phyloP scores from a whole-genome alignment of 2,113 vertebrate species.

The Rhinoderma darwinii region DNA sequence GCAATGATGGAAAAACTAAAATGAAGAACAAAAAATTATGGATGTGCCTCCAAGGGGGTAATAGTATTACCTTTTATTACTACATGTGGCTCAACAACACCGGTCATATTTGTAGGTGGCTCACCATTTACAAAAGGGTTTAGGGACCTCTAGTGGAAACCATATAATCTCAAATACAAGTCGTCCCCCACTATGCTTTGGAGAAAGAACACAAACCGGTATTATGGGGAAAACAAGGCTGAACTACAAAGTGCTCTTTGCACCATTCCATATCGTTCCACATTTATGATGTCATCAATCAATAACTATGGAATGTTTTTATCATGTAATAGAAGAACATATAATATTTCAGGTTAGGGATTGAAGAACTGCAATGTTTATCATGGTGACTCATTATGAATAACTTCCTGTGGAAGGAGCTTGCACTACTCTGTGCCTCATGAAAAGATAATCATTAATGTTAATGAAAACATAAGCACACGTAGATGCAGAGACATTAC shows the following conservation, averaged over 20 bases:
- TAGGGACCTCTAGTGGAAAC: not conserved
- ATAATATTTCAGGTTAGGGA: not conserved
- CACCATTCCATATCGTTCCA: not conserved
- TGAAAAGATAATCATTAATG: not conserved
- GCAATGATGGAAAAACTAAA: no score
- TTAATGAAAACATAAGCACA: not conserved
- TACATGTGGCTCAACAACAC: not conserved
- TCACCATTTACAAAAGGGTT: not conserved
- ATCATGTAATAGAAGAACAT: not conserved
- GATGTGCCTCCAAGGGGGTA: no score
- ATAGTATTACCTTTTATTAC: not conserved
- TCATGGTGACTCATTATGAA: not conserved
- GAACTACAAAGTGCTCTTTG: not conserved
- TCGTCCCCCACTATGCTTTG: not conserved
- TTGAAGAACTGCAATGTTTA: not conserved
- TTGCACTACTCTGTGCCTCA: not conserved
- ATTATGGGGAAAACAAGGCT: not conserved
- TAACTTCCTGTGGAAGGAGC: constrained; percentile 10
- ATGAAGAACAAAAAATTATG: no score
- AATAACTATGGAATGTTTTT: not conserved
- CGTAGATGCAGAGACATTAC: not conserved
- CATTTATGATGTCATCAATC: not conserved
- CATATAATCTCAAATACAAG: not conserved
- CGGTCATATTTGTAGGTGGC: not conserved
- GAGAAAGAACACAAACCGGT: not conserved